Evolutionary conservation across 30 jellyfish, hydroid and myxozoan genomes (phyloP).

Genomic region (Pseudorhiza aurosa): DNA sequence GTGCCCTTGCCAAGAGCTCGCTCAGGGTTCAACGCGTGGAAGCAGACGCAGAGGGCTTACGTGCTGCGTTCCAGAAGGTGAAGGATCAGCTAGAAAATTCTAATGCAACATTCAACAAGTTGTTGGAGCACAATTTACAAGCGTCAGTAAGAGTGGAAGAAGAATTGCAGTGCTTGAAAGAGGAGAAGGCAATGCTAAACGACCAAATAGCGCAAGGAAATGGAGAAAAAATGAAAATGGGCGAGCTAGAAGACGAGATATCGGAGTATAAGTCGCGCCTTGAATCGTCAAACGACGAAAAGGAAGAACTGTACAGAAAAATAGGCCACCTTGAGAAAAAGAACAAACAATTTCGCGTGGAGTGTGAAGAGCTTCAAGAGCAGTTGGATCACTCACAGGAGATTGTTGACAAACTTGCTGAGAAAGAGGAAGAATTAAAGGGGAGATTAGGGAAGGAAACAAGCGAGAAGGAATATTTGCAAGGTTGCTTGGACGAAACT

Average conservation of each 20-base stretch:
- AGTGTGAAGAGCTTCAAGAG: slow-evolving; percentile 94
- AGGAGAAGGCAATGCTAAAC: slow-evolving; percentile 53
- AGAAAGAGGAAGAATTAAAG: slow-evolving; percentile 80
- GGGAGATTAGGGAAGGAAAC: slow-evolving; percentile 61
- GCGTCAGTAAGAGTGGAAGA: slow-evolving; percentile 78
- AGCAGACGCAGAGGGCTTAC: slow-evolving; percentile 74
- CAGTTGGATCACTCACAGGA: slow-evolving; percentile 95
- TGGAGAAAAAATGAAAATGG: slow-evolving; percentile 37
- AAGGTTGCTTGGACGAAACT: slow-evolving; percentile 93
- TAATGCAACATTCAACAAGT: slow-evolving; percentile 62
- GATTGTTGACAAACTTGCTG: slow-evolving; percentile 83
- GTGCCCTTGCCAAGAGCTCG: slow-evolving; percentile 60
- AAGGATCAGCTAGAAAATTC: slow-evolving; percentile 87
- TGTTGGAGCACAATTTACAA: slow-evolving; percentile 69
- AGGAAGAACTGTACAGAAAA: slow-evolving; percentile 70
- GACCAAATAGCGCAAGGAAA: slow-evolving; percentile 23
- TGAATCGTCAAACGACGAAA: slow-evolving; percentile 78
- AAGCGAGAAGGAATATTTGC: slow-evolving; percentile 86
- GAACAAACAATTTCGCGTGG: slow-evolving; percentile 48
- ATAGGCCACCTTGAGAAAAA: slow-evolving; percentile 78
- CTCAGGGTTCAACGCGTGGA: slow-evolving; percentile 67
- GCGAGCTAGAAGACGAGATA: slow-evolving; percentile 41
- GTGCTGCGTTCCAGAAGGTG: slow-evolving; percentile 75
- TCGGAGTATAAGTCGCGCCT: slow-evolving; percentile 23
- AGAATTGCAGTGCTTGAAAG: slow-evolving; percentile 42